These are phyloP conservation scores for Apodemus speciosus DNA, from an alignment of 2,113 vertebrate species.

Conservation along the genomic window DNA sequence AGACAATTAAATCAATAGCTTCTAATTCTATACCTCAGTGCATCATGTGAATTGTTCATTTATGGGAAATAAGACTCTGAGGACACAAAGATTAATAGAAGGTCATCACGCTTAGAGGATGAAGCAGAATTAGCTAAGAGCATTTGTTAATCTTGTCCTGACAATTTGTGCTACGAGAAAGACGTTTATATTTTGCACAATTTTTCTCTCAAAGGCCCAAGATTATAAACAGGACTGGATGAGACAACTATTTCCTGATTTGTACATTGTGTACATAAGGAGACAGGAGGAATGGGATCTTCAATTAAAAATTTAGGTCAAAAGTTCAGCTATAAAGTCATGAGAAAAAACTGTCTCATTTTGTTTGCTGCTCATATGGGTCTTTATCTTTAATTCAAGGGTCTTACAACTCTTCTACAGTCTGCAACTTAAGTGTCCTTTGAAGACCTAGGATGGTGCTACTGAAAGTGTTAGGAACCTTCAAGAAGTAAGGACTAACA, in stretches of 20 bases:
- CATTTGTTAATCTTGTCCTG: neutral
- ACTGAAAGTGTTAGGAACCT: neutral
- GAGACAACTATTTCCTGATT: neutral
- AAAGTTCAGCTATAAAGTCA: conserved; percentile 1
- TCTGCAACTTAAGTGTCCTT: neutral
- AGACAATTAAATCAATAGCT: conserved; percentile 16
- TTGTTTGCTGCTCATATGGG: neutral
- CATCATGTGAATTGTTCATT: neutral
- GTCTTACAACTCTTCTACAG: neutral
- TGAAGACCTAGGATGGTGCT: neutral
- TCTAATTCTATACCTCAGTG: neutral
- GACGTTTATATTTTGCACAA: neutral
- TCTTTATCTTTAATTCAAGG: conserved; percentile 47
- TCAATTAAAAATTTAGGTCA: conserved; percentile 35
- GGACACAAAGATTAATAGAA: neutral
- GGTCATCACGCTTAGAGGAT: neutral
- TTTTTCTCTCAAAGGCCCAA: neutral
- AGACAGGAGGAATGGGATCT: neutral
- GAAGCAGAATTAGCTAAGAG: conserved; percentile 31
- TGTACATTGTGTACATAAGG: neutral
- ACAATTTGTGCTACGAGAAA: conserved; percentile 1
- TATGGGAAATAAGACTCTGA: neutral
- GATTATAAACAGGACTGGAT: neutral
- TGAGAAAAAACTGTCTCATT: neutral
- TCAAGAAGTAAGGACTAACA: neutral